Conservation (phyloP, 2,113 vertebrate species). For the Macrotis lagotis region DNA sequence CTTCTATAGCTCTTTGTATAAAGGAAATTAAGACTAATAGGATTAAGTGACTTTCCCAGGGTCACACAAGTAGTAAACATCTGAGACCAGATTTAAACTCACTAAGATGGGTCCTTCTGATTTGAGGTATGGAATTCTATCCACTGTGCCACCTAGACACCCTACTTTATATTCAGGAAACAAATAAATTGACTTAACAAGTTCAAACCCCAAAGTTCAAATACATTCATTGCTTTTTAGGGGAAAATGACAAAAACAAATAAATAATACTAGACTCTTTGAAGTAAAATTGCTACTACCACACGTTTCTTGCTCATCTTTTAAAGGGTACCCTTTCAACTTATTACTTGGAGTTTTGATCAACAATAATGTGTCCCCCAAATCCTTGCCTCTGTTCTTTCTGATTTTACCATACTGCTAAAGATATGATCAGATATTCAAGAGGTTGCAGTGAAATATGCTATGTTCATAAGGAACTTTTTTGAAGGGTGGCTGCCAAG, state of each 20-base stretch:
- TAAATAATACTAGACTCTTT: neutral
- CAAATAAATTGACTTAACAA: neutral
- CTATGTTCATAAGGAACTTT: neutral
- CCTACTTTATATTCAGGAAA: neutral
- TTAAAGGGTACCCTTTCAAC: neutral
- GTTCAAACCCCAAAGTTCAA: neutral
- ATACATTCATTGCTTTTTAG: neutral
- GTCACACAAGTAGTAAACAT: neutral
- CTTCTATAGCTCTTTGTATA: neutral
- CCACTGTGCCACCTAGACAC: neutral
- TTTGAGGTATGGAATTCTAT: neutral
- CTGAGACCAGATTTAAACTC: neutral
- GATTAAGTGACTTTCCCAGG: neutral
- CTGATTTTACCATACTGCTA: neutral
- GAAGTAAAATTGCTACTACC: neutral
- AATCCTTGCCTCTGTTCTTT: neutral
- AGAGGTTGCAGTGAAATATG: neutral
- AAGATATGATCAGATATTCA: neutral
- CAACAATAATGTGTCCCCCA: neutral
- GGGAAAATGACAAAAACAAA: neutral
- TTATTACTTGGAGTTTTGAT: neutral
- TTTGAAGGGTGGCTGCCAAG: conserved; percentile 19
- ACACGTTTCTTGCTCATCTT: neutral
- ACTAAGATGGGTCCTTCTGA: neutral
- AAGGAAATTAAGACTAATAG: neutral